These are phyloP conservation scores for Notocelia uddmanniana DNA, from an alignment of 2,888 invertebrate species.

Conservation along the genomic window DNA sequence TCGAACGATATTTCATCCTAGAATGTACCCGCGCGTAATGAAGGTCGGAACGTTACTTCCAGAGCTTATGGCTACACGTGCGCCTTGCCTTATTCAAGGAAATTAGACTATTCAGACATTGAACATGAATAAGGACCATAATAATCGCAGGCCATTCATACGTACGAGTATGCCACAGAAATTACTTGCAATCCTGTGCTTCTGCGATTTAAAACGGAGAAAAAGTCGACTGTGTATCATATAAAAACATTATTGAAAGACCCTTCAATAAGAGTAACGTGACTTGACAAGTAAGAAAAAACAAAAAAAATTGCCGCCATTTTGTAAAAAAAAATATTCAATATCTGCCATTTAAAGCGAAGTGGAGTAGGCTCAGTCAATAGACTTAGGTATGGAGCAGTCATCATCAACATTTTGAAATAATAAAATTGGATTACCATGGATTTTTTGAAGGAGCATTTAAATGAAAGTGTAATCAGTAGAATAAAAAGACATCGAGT, in stretches of 20 bases:
- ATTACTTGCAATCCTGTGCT: not conserved
- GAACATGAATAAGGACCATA: not conserved
- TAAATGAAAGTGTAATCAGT: too few species aligned
- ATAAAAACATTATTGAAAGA: not conserved
- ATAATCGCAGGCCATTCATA: not conserved
- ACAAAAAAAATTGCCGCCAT: too few species aligned
- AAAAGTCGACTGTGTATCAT: not conserved
- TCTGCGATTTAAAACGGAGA: not conserved
- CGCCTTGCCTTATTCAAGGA: conserved; percentile 38
- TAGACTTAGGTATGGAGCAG: too few species aligned
- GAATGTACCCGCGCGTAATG: conserved; percentile 63
- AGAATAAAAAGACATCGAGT: too few species aligned
- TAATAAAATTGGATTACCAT: too few species aligned
- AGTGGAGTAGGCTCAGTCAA: too few species aligned
- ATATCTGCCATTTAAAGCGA: too few species aligned
- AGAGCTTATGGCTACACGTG: conserved; percentile 54
- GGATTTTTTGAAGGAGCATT: too few species aligned
- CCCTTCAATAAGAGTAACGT: too few species aligned
- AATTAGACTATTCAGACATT: conserved; percentile 21
- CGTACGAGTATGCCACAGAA: not conserved
- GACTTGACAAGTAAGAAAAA: too few species aligned
- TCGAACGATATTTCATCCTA: conserved; percentile 71
- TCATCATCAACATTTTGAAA: too few species aligned
- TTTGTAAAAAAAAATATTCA: too few species aligned
- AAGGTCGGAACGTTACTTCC: conserved; percentile 60